These are phyloP conservation scores for Diabrotica undecimpunctata DNA, from an alignment of 1,140 invertebrate species.

Conservation along the genomic window DNA sequence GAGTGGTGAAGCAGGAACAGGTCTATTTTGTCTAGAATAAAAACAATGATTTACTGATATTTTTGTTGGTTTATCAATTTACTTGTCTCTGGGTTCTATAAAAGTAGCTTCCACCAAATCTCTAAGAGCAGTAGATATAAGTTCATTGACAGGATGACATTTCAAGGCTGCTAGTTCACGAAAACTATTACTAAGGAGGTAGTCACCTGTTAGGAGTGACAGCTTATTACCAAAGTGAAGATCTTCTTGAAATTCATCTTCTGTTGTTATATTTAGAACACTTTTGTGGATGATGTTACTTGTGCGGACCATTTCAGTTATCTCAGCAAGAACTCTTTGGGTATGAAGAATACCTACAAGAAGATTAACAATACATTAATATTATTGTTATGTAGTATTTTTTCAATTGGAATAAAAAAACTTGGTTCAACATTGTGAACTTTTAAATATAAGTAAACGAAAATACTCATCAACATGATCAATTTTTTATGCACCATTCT, in stretches of 20 bases:
- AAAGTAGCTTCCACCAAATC: slow-evolving; percentile 88
- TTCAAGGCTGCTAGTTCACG: slow-evolving; percentile 76
- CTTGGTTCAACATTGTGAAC: no score
- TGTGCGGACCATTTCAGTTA: slow-evolving; percentile 96
- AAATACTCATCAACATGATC: no score
- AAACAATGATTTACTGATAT: no score
- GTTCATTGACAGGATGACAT: slow-evolving; percentile 76
- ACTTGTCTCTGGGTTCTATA: slow-evolving; percentile 68
- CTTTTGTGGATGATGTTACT: slow-evolving; percentile 92
- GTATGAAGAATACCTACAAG: slow-evolving; percentile 57
- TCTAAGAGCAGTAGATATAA: slow-evolving; percentile 80
- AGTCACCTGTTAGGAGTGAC: slow-evolving; percentile 76
- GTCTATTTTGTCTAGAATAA: slow-evolving; percentile 65
- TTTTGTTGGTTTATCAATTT: background rate
- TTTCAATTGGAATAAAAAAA: background rate
- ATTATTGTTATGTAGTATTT: background rate
- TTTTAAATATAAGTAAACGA: no score
- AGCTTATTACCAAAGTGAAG: slow-evolving; percentile 94
- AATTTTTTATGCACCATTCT: no score
- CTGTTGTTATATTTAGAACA: slow-evolving; percentile 37
- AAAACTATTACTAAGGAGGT: slow-evolving; percentile 68
- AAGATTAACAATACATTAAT: background rate
- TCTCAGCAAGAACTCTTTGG: slow-evolving; percentile 86
- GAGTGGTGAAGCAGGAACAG: slow-evolving; percentile 63
- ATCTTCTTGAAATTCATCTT: slow-evolving; percentile 59